Base-by-base conservation (phyloP, 2,888 invertebrate genomes). In the Muschampia plurimacula region DNA sequence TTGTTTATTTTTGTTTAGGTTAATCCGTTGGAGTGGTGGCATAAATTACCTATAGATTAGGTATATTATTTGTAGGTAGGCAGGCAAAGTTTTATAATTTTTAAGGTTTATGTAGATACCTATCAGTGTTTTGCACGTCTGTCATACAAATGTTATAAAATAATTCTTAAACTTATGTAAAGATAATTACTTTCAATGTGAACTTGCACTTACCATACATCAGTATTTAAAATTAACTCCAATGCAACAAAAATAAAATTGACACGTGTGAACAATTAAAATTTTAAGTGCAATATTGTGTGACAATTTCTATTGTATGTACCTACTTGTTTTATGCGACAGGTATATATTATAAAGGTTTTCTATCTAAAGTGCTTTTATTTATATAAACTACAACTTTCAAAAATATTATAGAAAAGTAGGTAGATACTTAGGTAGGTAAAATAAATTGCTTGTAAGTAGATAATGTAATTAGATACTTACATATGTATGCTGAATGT, bases 381-480 rank as follows among this genome's bases (percentile, higher is more conserved):
- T 39, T 65, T 65, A 66, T 49, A 15, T 52, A 65, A 60, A 71
- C 59, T 71, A 65, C 46, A 65, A 57, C 32, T 57, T 44, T 28
- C 22, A 67, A 64, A 44, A 44, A 49, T 41, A 63, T 22, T 63
- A 10, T 36, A 59, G 22, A 13, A 5, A 49, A 7, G n/a, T 49
- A 49, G 4, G n/a, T 7, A 49, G 49, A 52, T 52, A 52, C n/a
- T 15, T 1, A 52, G n/a, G 41, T 36, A 59, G 32, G 22, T 55
- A 15, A 70, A 70, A 59, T 36, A 44, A 59, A 41, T 4, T 69
- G 10, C 32, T 57, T 57, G 57, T 46, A 64, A 57, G 64, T 64
- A 70, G 41, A 64, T 70, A 70, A 69, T 22, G 63, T 64, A 69
- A 64, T 63, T 55, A 64, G 4, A 70, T 70, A 70, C 70, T 70